A percentile compares a stretch with the other conserved stretches of the same genome.
These are phyloP conservation scores for Centropus bengalensis DNA, from an alignment of 2,113 vertebrate species.

Conservation along the genomic window DNA sequence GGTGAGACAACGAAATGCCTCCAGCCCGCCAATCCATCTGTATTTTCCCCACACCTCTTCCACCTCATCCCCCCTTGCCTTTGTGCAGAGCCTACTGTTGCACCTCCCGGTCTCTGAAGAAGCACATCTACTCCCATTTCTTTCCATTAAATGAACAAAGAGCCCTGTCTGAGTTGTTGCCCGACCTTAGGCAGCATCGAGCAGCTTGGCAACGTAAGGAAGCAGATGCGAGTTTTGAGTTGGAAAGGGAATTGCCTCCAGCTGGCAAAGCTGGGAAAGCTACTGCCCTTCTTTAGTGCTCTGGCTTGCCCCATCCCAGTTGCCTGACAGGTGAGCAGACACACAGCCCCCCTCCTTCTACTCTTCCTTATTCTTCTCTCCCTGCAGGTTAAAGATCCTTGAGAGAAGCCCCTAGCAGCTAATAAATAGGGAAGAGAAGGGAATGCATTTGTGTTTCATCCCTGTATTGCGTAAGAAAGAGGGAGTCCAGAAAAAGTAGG, in stretches of 20 bases:
- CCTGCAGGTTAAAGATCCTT: background rate
- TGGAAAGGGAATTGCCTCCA: background rate
- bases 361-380: background rate
- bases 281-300: background rate
- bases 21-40: background rate
- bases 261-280: background rate
- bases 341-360: background rate
- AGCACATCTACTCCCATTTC: background rate
- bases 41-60: background rate
- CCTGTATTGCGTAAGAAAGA: background rate
- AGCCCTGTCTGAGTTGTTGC: background rate
- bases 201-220: accelerated
- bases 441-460: background rate
- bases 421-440: background rate
- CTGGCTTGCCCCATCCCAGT: accelerated
- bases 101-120: background rate
- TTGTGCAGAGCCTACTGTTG: background rate
- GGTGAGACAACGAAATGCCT: background rate
- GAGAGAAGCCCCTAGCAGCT: background rate
- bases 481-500: background rate
- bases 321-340: background rate
- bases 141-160: background rate
- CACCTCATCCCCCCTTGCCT: background rate
- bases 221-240: background rate
- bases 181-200: background rate